Evolutionary conservation across 1,140 invertebrate genomes (phyloP), one percentile per base, ranked within the genome.

Genomic region (Listronotus bonariensis): DNA sequence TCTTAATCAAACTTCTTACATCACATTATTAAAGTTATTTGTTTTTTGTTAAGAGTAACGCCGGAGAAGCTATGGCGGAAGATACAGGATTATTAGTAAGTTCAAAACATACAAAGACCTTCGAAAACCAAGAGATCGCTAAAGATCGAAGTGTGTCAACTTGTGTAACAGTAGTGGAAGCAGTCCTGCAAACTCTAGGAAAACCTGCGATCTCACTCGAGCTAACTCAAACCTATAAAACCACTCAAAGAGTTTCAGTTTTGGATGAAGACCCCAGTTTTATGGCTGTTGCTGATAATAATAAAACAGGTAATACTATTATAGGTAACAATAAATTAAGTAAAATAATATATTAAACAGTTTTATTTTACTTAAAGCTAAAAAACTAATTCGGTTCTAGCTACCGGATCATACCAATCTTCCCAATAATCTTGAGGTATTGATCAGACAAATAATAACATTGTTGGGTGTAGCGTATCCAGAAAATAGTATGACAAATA

Each of bases 221-320:
- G 15, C 40, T 60, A 46, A 60, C 49, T 17, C 42, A 59, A 26
- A 59, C 34, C 26, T 34, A 51, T n/a, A 49, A 60, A 31, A 46
- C 40, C 0, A 60, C 34, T 36, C 74, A 78, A 26, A 57, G 83
- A 82, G 12, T 74, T 82, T 45, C 79, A 85, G 3, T 83, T 80
- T 6, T 85, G 4, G 48, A 62, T 42, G 90, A 91, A 67, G 89
- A 91, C 71, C 86, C 88, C 1, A 89, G 89, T 53, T 91, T 92
- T 45, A 89, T 89, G 0, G 87, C 89, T 14, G 85, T 89, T 9
- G 89, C 89, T 0, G 82, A 87, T 11, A 87, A 88, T 42, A 86
- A 85, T 1, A 89, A 85, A 5, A 85, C 84, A 0, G 82, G 86
- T 56, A 86, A 26, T 26, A 26, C 1, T 5, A 26, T 26, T 1